Conservation (phyloP, 2,113 vertebrate genomes). For the Rhinolophus ferrumequinum region DNA sequence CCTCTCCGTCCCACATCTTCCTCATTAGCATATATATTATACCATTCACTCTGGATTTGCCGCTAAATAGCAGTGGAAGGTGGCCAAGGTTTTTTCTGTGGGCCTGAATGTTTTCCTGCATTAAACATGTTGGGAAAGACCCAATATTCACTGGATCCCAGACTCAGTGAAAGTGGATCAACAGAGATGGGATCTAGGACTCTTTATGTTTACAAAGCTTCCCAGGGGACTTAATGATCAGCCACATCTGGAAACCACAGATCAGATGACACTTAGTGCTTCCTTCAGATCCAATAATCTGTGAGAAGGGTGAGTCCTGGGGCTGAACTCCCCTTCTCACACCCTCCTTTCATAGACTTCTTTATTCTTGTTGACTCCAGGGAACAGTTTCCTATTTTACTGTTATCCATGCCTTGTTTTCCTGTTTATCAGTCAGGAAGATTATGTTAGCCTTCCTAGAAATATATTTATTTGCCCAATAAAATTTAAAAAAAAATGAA, state of each 20-base stretch:
- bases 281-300: neutral
- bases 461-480: neutral
- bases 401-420: neutral
- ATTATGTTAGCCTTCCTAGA: neutral
- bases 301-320: neutral
- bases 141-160: neutral
- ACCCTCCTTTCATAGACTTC: neutral
- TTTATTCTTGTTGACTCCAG: neutral
- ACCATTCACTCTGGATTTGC: neutral
- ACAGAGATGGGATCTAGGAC: neutral
- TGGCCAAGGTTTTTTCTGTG: neutral
- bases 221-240: neutral
- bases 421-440: neutral
- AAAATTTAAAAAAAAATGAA: neutral
- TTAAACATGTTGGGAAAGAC: neutral
- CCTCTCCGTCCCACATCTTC: accelerated
- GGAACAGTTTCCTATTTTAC: neutral
- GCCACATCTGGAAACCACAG: neutral
- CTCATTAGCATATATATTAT: neutral
- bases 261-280: neutral
- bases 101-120: neutral
- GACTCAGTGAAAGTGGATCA: neutral
- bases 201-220: neutral
- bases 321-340: too few species aligned
- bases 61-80: neutral